A percentile compares a stretch with the other conserved stretches of the same genome.
phyloP scores from a whole-genome alignment of 2,113 vertebrate genomes.

The Indri indri region DNA sequence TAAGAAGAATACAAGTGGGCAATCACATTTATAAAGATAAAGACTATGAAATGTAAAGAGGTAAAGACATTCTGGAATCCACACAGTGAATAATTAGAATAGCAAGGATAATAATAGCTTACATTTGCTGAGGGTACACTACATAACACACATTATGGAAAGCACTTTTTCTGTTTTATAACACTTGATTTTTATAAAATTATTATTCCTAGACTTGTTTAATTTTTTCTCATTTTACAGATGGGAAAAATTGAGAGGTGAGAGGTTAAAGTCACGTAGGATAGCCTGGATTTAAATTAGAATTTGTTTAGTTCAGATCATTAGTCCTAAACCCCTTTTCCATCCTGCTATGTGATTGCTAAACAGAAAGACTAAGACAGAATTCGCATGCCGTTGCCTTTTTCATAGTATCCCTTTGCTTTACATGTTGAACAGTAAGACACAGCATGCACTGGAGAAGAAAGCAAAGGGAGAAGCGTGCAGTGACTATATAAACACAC shows the following conservation, averaged over 20 bases:
- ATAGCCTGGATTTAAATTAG: background rate
- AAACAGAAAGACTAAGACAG: background rate
- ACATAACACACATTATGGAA: background rate
- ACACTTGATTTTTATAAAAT: background rate
- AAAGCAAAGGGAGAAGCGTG: background rate
- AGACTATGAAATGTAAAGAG: background rate
- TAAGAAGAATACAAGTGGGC: rapidly evolving
- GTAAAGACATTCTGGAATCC: background rate
- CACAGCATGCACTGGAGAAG: rapidly evolving
- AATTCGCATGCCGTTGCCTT: background rate
- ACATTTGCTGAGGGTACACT: background rate
- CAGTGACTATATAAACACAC: background rate
- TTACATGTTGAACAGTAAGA: background rate
- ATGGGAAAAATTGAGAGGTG: background rate
- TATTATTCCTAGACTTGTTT: background rate
- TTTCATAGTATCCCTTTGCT: background rate
- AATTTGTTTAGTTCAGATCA: background rate
- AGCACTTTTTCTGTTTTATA: background rate
- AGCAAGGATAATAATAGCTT: background rate
- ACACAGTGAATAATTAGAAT: background rate
- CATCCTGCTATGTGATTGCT: background rate
- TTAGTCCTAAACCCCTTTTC: background rate
- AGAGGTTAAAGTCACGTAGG: background rate
- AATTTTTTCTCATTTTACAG: background rate
- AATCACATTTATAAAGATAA: background rate